Base-by-base conservation (phyloP, 2,888 invertebrate species). In the Drosophila antonietae region DNA sequence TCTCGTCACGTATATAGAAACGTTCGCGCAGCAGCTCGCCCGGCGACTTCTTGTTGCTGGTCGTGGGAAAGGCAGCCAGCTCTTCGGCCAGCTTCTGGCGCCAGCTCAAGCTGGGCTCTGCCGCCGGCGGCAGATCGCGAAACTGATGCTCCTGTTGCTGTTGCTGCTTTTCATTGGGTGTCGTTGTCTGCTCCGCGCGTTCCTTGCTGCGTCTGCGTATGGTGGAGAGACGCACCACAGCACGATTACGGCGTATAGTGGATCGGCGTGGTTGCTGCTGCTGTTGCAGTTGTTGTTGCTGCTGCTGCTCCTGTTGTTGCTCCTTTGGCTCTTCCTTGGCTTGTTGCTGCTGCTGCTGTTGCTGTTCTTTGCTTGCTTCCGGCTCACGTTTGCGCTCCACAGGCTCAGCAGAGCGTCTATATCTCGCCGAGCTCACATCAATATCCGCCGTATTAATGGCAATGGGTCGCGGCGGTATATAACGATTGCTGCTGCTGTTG, bases 381-480 rank as follows among this genome's bases (percentile, higher is more conserved):
- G 41, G 47, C 44, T 64, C 81, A 5, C 41, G 68, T 28, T 59
- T 68, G 15, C 23, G 57, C 9, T 78, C 66, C 43, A 41, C 57
- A 6, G 31, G 51, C 61, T 79, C 70, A 12, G 74, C 68, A 0
- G 74, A 28, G 18, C 85, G 85, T 3, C 90, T 71, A 83, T 95
- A 96, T 83, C 94, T 94, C 73, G 95, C 94, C 73, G 95, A 94
- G 0, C 96, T 96, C 0, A 97, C 97, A 91, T 97, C 97, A 78
- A 97, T 97, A 90, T 97, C 96, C 37, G 96, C 96, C 3, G 97
- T 97, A 91, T 97, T 96, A 74, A 97, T 96, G 78, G 95, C 94
- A 57, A 96, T 95, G 2, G 96, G 96, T 60, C 95, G 94, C 2
- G 95, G 93, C 2, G 94, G 90, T 64, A 92, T 92, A 75, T 94